These are phyloP conservation scores for Crocallis elinguaria DNA, from an alignment of 2,888 invertebrate species.

Conservation along the genomic window DNA sequence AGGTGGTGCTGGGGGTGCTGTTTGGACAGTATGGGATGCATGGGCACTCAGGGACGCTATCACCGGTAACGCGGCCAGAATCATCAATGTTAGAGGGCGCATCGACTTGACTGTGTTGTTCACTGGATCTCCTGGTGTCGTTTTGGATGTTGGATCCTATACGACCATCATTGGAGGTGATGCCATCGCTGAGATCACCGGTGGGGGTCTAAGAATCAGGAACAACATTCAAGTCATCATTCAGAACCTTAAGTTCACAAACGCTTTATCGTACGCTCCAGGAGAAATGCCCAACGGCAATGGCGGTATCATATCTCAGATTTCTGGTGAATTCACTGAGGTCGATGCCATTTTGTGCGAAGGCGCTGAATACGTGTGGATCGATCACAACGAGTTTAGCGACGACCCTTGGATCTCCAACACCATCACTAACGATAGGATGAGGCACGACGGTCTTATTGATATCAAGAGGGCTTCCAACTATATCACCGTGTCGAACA, in stretches of 20 bases:
- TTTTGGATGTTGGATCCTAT: not conserved
- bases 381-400: slow-evolving; percentile 33
- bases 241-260: slow-evolving; percentile 28
- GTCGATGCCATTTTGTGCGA: slow-evolving; percentile 22
- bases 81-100: not conserved
- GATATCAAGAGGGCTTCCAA: slow-evolving; percentile 32
- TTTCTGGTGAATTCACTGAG: slow-evolving; percentile 22
- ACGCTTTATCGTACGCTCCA: slow-evolving; percentile 30
- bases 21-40: no score
- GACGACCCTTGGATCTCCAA: slow-evolving; percentile 32
- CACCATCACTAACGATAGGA: slow-evolving; percentile 12
- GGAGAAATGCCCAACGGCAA: slow-evolving; percentile 26
- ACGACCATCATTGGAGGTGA: not conserved
- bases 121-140: not conserved
- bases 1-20: not conserved
- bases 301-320: slow-evolving; percentile 16
- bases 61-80: not conserved
- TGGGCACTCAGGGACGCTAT: not conserved
- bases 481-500: slow-evolving; percentile 33
- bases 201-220: slow-evolving; percentile 29
- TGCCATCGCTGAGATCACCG: slow-evolving; percentile 21
- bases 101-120: not conserved
- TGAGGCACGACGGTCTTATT: slow-evolving; percentile 32
- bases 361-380: slow-evolving; percentile 20
- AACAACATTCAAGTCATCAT: slow-evolving; percentile 26